Conservation (phyloP, 23 tunicate species). For the Trididemnum clinides region DNA sequence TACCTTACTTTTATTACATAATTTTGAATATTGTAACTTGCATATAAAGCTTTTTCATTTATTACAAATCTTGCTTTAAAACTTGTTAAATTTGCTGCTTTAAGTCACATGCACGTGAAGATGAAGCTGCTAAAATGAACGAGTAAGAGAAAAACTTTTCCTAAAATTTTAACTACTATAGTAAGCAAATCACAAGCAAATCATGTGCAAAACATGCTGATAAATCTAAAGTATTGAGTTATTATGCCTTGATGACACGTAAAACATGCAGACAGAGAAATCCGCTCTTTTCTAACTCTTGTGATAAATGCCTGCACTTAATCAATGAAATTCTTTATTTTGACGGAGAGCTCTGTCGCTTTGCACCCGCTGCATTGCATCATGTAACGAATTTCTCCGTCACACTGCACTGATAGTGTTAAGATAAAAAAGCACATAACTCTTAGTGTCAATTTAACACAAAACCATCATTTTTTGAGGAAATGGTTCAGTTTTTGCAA, state of each 20-base stretch:
- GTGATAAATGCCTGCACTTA: background rate
- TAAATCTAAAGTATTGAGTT: conserved; percentile 1
- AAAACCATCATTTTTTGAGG: no score
- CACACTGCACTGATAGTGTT: background rate
- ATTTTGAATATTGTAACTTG: no score
- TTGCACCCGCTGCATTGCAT: background rate
- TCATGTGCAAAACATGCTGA: background rate
- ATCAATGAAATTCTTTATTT: background rate
- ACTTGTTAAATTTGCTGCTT: no score
- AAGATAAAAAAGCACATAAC: no score
- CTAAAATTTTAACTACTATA: background rate
- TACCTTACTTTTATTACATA: no score
- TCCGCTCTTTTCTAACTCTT: background rate
- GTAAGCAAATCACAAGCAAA: background rate
- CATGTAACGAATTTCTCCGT: background rate
- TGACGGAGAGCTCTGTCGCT: background rate
- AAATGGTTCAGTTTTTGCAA: no score
- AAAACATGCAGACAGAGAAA: conserved; percentile 10
- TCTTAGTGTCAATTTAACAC: no score
- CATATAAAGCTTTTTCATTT: no score
- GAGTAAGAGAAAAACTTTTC: no score
- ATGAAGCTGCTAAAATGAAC: no score
- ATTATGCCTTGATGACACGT: conserved; percentile 8
- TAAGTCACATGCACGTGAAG: no score
- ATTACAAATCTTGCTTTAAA: no score